Evolutionary conservation across 2,888 invertebrate species (phyloP), one percentile per base, ranked within the genome.

Genomic region (Agrochola lota): DNA sequence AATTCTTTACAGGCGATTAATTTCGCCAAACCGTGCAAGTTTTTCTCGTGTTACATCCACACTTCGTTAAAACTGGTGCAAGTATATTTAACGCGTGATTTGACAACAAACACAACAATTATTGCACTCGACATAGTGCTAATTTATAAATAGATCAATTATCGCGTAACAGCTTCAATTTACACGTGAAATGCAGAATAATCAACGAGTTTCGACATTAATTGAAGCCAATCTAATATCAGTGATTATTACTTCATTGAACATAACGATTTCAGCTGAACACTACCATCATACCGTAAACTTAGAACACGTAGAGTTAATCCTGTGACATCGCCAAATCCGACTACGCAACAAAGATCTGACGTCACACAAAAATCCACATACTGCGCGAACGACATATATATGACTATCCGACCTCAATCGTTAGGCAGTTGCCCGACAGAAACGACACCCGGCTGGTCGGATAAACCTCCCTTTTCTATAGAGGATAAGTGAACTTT

Each of bases 81-180:
- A 82, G 57, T 35, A 8, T 59, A 71, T 83, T 83, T 57, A 77
- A 46, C 77, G 85, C 71, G 17, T 77, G 68, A 66, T 85, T 83
- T 26, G 59, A 82, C 69, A 71, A 60, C 20, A 35, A 85, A 68
- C 52, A 46, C 60, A 62, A 43, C 40, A 66, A 83, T 77, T 72
- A 30, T 57, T 43, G 40, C 17, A 71, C 23, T 40, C 52, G 30
- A 55, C 69, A 85, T 17, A 62, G 12, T 2, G 57, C 20, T 72
- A 62, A 82, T 81, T 85, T 60, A 71, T 66, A 35, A 85, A 67
- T 85, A 2, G 35, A 77, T 55, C 55, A 64, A 82, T 82, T 70
- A 72, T 82, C 23, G 43, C 62, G 77, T 77, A 72, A 83, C 71
- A 43, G 59, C 40, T 63, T 70, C n/a, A 52, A 67, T 81, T 85